Evolutionary conservation across 2,797 vertebrate species (phyloP).

Genomic region (Melanotaenia trifasciata): DNA sequence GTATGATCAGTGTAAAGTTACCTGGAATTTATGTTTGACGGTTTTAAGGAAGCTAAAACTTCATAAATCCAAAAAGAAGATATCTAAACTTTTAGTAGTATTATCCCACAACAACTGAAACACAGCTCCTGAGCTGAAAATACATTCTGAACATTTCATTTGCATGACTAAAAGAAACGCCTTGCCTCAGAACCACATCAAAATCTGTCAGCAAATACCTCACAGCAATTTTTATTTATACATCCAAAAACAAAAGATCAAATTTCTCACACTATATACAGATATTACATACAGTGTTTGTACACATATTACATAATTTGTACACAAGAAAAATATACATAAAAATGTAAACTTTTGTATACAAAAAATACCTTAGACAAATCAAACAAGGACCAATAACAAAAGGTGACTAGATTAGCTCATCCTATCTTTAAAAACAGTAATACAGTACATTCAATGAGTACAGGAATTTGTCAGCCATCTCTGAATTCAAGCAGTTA

Average conservation of each 20-base stretch:
- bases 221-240: conserved; percentile 99
- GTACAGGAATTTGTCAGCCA: conserved; percentile 95
- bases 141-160: too few species aligned
- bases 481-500: conserved; percentile 86
- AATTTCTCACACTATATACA: conserved; percentile 99
- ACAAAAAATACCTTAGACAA: conserved; percentile 99
- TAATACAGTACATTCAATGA: conserved; percentile 99
- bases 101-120: too few species aligned
- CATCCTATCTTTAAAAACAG: conserved; percentile 92
- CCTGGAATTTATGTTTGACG: too few species aligned
- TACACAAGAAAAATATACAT: conserved; percentile 99
- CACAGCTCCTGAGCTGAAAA: too few species aligned
- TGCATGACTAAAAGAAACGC: background rate
- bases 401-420: conserved; percentile 99
- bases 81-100: too few species aligned
- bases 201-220: conserved; percentile 84
- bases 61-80: too few species aligned
- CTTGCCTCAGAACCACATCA: background rate
- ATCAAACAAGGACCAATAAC: conserved; percentile 99
- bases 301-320: conserved; percentile 99
- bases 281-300: conserved; percentile 99
- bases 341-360: conserved; percentile 99
- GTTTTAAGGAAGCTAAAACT: too few species aligned
- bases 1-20: too few species aligned
- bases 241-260: conserved; percentile 99